Evolutionary conservation across 2,797 vertebrate species (phyloP), one percentile per base, ranked within the genome.

Genomic region (Melanotaenia trifasciata): DNA sequence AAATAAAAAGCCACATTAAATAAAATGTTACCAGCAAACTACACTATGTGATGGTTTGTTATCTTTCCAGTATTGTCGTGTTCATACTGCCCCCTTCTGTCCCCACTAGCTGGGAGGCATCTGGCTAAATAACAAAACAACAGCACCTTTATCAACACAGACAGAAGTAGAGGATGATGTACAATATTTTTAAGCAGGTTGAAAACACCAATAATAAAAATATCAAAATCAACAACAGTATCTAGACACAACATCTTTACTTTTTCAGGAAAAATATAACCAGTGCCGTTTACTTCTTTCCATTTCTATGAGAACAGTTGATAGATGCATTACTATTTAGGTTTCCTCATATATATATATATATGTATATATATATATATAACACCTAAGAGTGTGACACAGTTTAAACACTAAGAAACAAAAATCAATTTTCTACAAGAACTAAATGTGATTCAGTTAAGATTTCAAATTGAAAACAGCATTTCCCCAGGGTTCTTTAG

Each of bases 401-500:
- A 72, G 80, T 68, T 79, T 76, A 86, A 82, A 87, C 81, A 88
- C 79, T 69, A 87, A 76, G 80, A 87, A 90, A 92, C 84, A 90
- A 91, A 93, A 92, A 92, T 89, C 87, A 80, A 91, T 92, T 91
- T 91, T 87, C 85, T 81, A 88, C 79, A 85, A 89, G 86, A 83
- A 81, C 80, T 90, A 92, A 88, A 91, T 93, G 91, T 92, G 90
- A 93, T 90, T 93, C 85, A 89, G 92, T 93, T 91, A 85, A 92
- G 87, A 90, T 88, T 84, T 84, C 86, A 94, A 93, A 94, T 93
- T 92, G 93, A 93, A 94, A 92, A 91, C 85, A 87, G 81, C 78
- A 93, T 95, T 91, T 96, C 95, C 94, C 83, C 85, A 93, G 91
- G 92, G 94, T 91, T 94, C 89, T 92, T 87, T 85, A 92, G 93